A percentile compares a stretch with the other conserved stretches of the same genome.
phyloP scores from a whole-genome alignment of 2,888 invertebrate species.

The Periphyllus acericola region DNA sequence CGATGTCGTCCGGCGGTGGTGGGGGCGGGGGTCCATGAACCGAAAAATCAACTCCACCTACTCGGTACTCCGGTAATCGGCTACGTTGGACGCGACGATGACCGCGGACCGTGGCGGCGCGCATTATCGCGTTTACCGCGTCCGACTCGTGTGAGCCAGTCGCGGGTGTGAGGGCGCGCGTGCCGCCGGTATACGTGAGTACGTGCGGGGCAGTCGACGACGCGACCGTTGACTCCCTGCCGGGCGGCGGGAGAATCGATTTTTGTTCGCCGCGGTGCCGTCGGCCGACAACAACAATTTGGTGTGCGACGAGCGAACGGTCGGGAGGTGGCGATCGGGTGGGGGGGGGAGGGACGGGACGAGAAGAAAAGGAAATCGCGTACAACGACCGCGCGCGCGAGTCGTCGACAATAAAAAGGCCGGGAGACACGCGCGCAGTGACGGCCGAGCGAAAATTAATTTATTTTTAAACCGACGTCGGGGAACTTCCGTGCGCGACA shows the following conservation, averaged over 20 bases:
- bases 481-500: no score
- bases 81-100: background rate
- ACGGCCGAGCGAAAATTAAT: no score
- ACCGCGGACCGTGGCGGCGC: background rate
- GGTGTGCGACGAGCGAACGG: background rate
- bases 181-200: background rate
- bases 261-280: background rate
- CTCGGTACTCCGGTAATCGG: background rate
- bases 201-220: background rate
- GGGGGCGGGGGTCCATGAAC: background rate
- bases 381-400: background rate
- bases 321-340: background rate
- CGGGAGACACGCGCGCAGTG: no score
- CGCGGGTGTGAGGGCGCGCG: background rate
- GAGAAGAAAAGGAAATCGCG: no score
- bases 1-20: no score
- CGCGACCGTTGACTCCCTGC: constrained; percentile 14
- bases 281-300: no score
- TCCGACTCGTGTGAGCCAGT: background rate
- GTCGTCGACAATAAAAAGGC: background rate
- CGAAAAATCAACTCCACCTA: background rate
- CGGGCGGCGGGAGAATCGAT: constrained; percentile 18
- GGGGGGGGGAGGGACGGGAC: background rate
- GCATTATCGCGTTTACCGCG: background rate
- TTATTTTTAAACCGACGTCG: no score